Conservation (phyloP, 2,888 invertebrate species). For the Aquatica leii region DNA sequence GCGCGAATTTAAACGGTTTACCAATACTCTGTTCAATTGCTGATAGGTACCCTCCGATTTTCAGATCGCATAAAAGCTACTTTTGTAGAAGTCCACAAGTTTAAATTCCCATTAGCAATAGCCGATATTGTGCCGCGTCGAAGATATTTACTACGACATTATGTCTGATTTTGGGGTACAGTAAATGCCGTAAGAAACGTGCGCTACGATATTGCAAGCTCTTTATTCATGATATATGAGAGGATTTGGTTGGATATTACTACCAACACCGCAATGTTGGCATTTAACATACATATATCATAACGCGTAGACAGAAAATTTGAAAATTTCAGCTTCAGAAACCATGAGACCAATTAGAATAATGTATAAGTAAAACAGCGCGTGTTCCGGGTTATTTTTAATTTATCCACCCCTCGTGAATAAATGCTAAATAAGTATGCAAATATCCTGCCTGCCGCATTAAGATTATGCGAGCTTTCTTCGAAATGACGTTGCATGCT, state of each 20-base stretch:
- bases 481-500: conserved; percentile 55
- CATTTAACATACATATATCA: conserved; percentile 46
- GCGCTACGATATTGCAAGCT: conserved; percentile 16
- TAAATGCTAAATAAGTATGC: conserved; percentile 47
- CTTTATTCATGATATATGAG: conserved; percentile 43
- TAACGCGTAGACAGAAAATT: conserved; percentile 46
- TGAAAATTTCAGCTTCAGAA: conserved; percentile 47
- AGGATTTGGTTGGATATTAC: conserved; percentile 44
- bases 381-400: conserved; percentile 46
- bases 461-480: conserved; percentile 44
- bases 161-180: conserved; percentile 15
- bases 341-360: conserved; percentile 47
- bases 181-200: conserved; percentile 19
- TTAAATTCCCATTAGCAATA: conserved; percentile 24
- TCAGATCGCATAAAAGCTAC: conserved; percentile 22
- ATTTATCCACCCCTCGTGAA: conserved; percentile 44
- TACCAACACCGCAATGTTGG: conserved; percentile 38
- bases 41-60: conserved; percentile 14
- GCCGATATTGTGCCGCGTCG: conserved; percentile 16
- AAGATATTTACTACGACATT: conserved; percentile 30
- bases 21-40: conserved; percentile 18
- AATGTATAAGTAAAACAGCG: conserved; percentile 41
- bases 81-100: conserved; percentile 16
- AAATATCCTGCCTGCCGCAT: conserved; percentile 40
- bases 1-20: conserved; percentile 16